These are phyloP conservation scores for Gobius niger DNA, from an alignment of 2,113 vertebrate genomes.

Conservation along the genomic window DNA sequence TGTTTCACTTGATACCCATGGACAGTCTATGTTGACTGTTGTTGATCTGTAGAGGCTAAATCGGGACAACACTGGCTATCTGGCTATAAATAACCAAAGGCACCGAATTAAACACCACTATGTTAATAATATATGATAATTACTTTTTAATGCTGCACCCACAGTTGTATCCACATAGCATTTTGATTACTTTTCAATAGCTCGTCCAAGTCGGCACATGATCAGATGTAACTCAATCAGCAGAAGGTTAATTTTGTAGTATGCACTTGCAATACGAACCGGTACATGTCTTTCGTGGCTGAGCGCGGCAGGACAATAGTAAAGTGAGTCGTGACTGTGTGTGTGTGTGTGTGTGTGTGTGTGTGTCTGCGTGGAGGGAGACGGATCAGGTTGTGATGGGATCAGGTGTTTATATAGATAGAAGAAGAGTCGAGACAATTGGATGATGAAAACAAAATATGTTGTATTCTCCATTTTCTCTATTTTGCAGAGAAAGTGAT, in stretches of 20 bases:
- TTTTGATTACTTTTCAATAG: slow-evolving; percentile 23
- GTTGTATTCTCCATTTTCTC: too few relatives aligned
- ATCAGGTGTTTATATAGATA: slow-evolving; percentile 48
- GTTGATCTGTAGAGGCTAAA: neutral
- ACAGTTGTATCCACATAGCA: slow-evolving; percentile 8
- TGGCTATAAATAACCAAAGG: slow-evolving; percentile 34
- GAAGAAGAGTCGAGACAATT: neutral
- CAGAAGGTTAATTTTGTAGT: slow-evolving; percentile 15
- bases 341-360: slow-evolving; percentile 10
- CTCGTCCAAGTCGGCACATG: slow-evolving; percentile 10
- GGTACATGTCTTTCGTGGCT: neutral
- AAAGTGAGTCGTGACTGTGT: slow-evolving; percentile 21
- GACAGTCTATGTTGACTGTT: neutral
- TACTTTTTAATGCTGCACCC: neutral
- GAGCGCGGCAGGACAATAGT: slow-evolving; percentile 9
- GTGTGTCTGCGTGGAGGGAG: slow-evolving; percentile 9
- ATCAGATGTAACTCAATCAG: slow-evolving; percentile 1
- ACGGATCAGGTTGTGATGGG: slow-evolving; percentile 45
- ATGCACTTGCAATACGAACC: slow-evolving; percentile 1
- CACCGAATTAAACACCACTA: slow-evolving; percentile 37
- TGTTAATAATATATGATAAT: slow-evolving; percentile 37
- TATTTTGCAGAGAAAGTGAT: too few relatives aligned
- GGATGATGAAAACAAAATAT: too few relatives aligned
- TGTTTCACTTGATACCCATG: too few relatives aligned
- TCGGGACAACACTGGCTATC: slow-evolving; percentile 32